Evolutionary conservation across 2,113 vertebrate species (phyloP).

Genomic region (Ranitomeya variabilis): DNA sequence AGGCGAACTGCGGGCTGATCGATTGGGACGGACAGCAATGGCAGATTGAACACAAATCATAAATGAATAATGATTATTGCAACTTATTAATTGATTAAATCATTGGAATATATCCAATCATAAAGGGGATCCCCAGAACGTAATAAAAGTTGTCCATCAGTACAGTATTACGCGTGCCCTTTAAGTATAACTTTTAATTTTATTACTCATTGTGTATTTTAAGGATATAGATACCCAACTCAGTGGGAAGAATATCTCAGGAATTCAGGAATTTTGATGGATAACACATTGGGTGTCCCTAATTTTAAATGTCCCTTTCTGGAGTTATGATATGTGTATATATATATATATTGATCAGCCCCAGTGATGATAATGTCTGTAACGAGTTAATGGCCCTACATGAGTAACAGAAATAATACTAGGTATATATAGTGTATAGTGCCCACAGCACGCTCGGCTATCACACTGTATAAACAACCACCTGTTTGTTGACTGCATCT

Average conservation of each 20-base stretch:
- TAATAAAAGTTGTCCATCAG: too few species aligned
- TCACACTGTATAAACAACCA: constrained; percentile 22
- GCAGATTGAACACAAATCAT: background rate
- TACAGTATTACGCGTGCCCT: background rate
- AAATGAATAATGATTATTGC: background rate
- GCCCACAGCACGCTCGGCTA: background rate
- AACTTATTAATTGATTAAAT: background rate
- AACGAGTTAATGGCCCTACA: too few species aligned
- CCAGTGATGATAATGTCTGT: too few species aligned
- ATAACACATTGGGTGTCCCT: background rate
- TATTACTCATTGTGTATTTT: background rate
- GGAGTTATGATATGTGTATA: too few species aligned
- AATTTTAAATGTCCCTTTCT: background rate
- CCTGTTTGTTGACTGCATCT: constrained; percentile 25
- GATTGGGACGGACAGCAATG: background rate
- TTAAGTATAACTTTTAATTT: background rate
- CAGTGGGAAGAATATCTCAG: too few species aligned
- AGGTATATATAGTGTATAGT: background rate
- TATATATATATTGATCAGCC: too few species aligned
- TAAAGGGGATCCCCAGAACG: too few species aligned
- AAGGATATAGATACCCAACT: too few species aligned
- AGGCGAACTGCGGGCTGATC: background rate
- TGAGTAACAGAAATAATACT: background rate
- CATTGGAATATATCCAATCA: background rate
- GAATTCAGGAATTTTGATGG: background rate